Conservation (phyloP, 2,888 invertebrate genomes). For the Geotrupes spiniger region DNA sequence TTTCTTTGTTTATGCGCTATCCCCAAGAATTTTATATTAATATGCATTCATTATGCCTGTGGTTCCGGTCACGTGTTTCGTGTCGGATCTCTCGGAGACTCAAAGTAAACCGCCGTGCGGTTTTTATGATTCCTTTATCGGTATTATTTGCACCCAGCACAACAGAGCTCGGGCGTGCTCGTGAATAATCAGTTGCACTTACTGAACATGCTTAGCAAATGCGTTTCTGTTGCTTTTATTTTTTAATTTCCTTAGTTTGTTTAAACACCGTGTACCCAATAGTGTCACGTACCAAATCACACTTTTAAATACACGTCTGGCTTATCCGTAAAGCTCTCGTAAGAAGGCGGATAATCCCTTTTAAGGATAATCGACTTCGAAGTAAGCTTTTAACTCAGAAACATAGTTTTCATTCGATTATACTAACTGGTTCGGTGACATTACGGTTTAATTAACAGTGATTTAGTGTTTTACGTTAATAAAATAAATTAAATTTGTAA, state of each 20-base stretch:
- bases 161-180: conserved; percentile 14
- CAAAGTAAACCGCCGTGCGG: conserved; percentile 26
- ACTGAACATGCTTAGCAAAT: background rate
- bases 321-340: conserved; percentile 1
- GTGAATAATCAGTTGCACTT: conserved; percentile 15
- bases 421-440: no score
- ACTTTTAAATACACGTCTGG: background rate
- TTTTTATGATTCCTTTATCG: conserved; percentile 15
- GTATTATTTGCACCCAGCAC: conserved; percentile 13
- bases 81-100: conserved; percentile 28
- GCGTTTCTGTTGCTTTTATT: no score
- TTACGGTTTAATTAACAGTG: no score
- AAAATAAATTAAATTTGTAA: no score
- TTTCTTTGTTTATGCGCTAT: conserved; percentile 17
- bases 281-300: no score
- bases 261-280: no score
- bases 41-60: conserved; percentile 29
- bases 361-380: conserved; percentile 1
- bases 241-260: no score
- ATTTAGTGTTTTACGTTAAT: no score
- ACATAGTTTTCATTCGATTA: no score
- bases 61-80: conserved; percentile 30
- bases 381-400: no score
- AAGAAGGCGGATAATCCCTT: conserved; percentile 2
- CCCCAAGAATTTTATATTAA: conserved; percentile 27